phyloP scores from a whole-genome alignment of 2,113 vertebrate species.

The Pluvianellus socialis region DNA sequence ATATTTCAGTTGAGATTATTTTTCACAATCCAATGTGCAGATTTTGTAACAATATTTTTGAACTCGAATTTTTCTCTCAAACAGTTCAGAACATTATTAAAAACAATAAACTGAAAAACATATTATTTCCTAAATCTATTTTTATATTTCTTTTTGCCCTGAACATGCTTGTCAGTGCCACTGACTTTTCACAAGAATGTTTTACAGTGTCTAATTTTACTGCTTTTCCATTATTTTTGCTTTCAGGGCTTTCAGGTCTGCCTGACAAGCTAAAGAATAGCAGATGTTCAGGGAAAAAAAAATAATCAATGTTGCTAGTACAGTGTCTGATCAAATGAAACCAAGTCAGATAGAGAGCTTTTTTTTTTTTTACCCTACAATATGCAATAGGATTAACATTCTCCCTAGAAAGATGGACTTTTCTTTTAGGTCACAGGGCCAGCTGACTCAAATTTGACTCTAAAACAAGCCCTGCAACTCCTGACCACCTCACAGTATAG shows the following conservation, averaged over 20 bases:
- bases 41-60: background rate
- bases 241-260: background rate
- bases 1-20: background rate
- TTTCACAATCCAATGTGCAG: background rate
- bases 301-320: background rate
- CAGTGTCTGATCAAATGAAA: background rate
- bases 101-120: background rate
- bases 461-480: background rate
- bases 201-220: background rate
- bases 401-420: background rate
- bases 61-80: background rate
- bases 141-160: background rate
- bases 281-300: background rate
- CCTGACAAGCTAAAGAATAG: background rate
- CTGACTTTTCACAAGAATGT: background rate
- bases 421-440: background rate
- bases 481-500: background rate
- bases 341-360: background rate
- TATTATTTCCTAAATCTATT: background rate
- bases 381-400: background rate
- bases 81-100: background rate
- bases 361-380: background rate
- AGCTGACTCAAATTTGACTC: background rate
- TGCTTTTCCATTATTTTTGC: conserved; percentile 1
- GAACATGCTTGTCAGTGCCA: background rate